These are phyloP conservation scores for Carollia perspicillata DNA, from an alignment of 2,113 vertebrate genomes.

Conservation along the genomic window DNA sequence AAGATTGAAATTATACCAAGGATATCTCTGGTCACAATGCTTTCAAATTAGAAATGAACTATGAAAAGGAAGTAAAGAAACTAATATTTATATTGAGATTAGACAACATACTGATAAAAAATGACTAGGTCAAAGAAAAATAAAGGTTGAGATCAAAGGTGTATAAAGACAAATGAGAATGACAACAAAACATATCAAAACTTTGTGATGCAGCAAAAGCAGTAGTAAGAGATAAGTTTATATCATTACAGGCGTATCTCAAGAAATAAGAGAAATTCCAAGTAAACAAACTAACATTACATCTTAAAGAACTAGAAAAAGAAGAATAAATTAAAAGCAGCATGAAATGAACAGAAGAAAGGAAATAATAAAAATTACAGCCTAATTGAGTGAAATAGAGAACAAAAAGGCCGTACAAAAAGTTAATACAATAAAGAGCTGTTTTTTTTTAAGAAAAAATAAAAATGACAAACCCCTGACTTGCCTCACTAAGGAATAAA, in stretches of 20 bases:
- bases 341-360: not conserved
- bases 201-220: not conserved
- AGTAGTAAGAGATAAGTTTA: not conserved
- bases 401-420: not conserved
- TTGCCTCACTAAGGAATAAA: not conserved
- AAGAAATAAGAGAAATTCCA: not conserved
- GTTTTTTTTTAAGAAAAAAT: not conserved
- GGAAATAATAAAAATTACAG: not conserved
- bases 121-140: not conserved
- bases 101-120: not conserved
- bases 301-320: not conserved
- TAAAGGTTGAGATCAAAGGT: not conserved
- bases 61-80: not conserved
- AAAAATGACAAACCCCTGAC: not conserved
- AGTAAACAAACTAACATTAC: not conserved
- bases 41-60: not conserved
- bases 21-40: not conserved
- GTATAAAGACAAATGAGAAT: no score
- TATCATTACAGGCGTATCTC: not conserved
- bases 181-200: not conserved
- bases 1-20: not conserved
- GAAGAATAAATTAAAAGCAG: not conserved
- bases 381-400: not conserved
- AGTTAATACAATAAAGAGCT: not conserved
- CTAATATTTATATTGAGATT: not conserved